These are phyloP conservation scores for Agelastica alni DNA, from an alignment of 2,888 invertebrate species.

Conservation along the genomic window DNA sequence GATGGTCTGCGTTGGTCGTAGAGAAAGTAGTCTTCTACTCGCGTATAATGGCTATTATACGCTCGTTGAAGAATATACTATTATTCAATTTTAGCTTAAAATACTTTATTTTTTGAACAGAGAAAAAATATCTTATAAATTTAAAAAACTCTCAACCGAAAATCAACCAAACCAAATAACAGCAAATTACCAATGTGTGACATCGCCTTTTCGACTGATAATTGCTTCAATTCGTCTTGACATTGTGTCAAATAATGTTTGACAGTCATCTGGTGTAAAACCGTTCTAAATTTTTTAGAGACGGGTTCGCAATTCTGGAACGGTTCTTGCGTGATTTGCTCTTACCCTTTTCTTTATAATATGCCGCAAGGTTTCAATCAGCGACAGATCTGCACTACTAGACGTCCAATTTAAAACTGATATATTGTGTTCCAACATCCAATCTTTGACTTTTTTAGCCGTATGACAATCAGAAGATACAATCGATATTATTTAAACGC, in stretches of 20 bases:
- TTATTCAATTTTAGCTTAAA: too few species aligned
- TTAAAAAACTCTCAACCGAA: too few species aligned
- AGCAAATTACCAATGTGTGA: slow-evolving; percentile 14
- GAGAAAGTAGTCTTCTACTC: too few species aligned
- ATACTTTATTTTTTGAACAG: too few species aligned
- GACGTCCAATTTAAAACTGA: slow-evolving; percentile 17
- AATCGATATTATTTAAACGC: background rate
- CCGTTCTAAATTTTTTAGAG: slow-evolving; percentile 23
- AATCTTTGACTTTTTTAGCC: slow-evolving; percentile 21
- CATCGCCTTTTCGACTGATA: slow-evolving; percentile 15
- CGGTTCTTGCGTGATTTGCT: slow-evolving; percentile 12
- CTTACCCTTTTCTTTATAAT: slow-evolving; percentile 23
- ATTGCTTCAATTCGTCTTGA: slow-evolving; percentile 15
- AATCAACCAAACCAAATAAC: slow-evolving; percentile 4
- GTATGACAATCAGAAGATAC: slow-evolving; percentile 22
- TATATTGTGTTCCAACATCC: slow-evolving; percentile 14
- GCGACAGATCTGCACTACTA: slow-evolving; percentile 19
- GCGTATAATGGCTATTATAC: too few species aligned
- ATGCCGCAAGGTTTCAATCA: slow-evolving; percentile 23
- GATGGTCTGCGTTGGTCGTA: too few species aligned
- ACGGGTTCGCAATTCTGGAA: slow-evolving; percentile 20
- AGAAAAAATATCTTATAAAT: too few species aligned
- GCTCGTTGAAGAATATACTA: too few species aligned
- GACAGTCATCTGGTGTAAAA: slow-evolving; percentile 25
- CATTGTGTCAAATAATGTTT: slow-evolving; percentile 21